Evolutionary conservation across 2,797 vertebrate genomes (phyloP), one percentile per base, ranked within the genome.

Genomic region (Anguilla megastoma): DNA sequence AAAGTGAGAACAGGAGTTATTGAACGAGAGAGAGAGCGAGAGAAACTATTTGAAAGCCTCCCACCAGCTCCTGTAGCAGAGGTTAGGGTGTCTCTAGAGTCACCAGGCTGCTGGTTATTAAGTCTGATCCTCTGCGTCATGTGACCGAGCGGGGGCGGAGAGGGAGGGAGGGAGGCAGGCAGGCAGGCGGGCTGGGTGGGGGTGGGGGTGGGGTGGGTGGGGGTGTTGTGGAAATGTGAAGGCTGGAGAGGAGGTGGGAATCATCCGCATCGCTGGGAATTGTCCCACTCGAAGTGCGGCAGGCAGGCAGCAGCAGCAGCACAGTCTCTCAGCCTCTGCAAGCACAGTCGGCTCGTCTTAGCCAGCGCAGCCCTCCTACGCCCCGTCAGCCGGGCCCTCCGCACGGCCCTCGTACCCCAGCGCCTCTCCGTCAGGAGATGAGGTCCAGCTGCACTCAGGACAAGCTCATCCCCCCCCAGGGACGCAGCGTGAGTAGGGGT

Each of bases 381-480:
- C 30, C 63, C 66, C 41, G n/a, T 4, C 50, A 5, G 9, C 48
- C 8, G 1, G 56, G 27, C 87, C 86, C 69, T 85, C 58, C 50
- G 89, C 91, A 89, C 91, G 9, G 54, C 52, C 56, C 27, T 18
- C 27, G 24, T 54, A 60, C 84, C 52, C 79, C 45, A n/a, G 24
- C 0, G 45, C 45, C 6, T 12, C 41, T 48, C 36, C 88, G 90
- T 86, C 91, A 91, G 91, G 94, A 95, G 93, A 96, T 97, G 96
- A 96, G 94, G 93, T 94, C 93, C 93, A 95, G 96, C 90, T 93
- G 92, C 89, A 95, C 94, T 93, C 95, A 94, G 93, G 94, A 93
- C 89, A 94, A 95, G 89, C 90, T 94, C 88, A 93, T 92, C 63
- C 90, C 93, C 76, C 83, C 93, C 86, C 93, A 95, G 90, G 91